phyloP scores from a whole-genome alignment of 2,113 vertebrate species.

The Orcinus orca region DNA sequence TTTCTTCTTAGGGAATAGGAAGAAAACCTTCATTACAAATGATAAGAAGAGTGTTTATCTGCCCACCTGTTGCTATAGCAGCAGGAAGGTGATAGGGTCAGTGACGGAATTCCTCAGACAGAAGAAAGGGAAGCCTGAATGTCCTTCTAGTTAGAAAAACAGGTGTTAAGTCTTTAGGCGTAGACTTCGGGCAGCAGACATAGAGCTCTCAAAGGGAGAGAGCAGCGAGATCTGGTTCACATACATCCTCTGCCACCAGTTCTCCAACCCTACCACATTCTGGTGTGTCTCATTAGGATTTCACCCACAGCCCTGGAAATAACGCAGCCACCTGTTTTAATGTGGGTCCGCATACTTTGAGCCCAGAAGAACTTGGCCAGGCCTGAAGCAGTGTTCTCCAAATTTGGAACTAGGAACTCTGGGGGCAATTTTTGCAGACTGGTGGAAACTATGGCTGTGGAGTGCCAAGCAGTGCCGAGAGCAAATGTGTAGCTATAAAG shows the following conservation, averaged over 20 bases:
- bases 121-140: conserved; percentile 35
- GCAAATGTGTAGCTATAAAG: background rate
- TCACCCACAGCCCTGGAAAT: background rate
- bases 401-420: background rate
- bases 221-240: background rate
- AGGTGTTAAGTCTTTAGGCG: conserved; percentile 5
- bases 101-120: conserved; percentile 61
- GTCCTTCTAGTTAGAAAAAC: conserved; percentile 2
- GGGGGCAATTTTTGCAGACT: background rate
- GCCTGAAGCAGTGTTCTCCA: background rate
- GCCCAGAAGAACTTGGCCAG: background rate
- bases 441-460: background rate
- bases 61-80: conserved; percentile 54
- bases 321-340: background rate
- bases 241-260: background rate
- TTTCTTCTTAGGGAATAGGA: conserved; percentile 12
- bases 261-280: background rate
- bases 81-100: conserved; percentile 48
- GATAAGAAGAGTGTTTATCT: conserved; percentile 19
- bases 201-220: background rate
- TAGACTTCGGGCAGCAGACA: background rate
- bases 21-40: background rate
- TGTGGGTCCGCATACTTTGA: background rate
- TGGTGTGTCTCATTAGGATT: background rate
- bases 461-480: background rate